Conservation (phyloP, 2,888 invertebrate genomes). For the Andrena dorsata region DNA sequence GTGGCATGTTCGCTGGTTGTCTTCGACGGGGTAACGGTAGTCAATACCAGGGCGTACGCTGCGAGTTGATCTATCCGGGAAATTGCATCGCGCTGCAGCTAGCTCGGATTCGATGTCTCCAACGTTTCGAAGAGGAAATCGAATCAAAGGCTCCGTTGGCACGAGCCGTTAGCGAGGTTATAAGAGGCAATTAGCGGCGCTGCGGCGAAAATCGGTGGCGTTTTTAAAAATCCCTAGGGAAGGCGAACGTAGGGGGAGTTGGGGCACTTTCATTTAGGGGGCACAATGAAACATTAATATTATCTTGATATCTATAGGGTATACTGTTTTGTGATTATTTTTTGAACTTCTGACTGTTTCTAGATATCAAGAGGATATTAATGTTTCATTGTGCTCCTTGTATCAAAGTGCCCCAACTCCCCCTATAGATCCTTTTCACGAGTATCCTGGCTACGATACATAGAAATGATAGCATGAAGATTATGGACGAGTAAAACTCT, state of each 20-base stretch:
- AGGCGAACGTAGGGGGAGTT: too few species aligned
- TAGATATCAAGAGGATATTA: too few species aligned
- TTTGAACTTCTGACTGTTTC: too few species aligned
- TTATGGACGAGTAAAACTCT: neutral
- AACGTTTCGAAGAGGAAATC: slow-evolving; percentile 29
- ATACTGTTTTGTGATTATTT: too few species aligned
- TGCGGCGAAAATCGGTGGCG: slow-evolving; percentile 3
- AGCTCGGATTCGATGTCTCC: slow-evolving; percentile 34
- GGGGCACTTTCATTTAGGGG: too few species aligned
- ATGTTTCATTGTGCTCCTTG: too few species aligned
- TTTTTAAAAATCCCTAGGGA: neutral
- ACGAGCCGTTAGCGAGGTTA: neutral
- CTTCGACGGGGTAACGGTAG: slow-evolving; percentile 49
- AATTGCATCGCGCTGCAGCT: slow-evolving; percentile 33
- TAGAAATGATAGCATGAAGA: neutral
- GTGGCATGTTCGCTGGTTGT: slow-evolving; percentile 12
- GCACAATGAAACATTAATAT: too few species aligned
- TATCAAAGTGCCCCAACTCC: too few species aligned
- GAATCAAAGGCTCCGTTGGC: neutral
- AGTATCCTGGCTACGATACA: neutral
- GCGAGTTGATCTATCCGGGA: slow-evolving; percentile 35
- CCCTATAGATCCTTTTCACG: neutral
- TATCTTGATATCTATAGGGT: too few species aligned
- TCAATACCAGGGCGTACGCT: slow-evolving; percentile 18
- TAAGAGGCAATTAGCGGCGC: slow-evolving; percentile 9